phyloP scores from a whole-genome alignment of 2,113 vertebrate species.

The Sinocyclocheilus anophthalmus region DNA sequence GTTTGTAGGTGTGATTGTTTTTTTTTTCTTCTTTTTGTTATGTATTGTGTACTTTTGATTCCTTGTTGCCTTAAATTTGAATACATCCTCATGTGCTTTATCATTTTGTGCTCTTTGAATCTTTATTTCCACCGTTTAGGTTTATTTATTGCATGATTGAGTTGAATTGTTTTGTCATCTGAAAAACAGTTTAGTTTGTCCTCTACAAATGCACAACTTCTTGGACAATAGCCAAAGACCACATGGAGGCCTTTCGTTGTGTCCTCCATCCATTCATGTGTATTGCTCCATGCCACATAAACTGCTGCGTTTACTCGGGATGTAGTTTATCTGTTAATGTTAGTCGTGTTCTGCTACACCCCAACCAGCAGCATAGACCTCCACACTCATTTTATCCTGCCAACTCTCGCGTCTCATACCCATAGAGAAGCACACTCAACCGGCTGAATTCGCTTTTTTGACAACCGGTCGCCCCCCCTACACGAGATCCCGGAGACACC shows the following conservation, averaged over 20 bases:
- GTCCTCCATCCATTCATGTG: conserved; percentile 6
- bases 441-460: too few relatives aligned
- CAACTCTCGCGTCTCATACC: too few relatives aligned
- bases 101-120: conserved; percentile 63
- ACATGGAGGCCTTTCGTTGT: conserved; percentile 44
- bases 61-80: conserved; percentile 70
- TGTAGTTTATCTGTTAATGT: conserved; percentile 32
- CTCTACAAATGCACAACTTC: conserved; percentile 35
- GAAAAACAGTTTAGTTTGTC: conserved; percentile 16
- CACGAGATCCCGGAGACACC: too few relatives aligned
- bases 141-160: conserved; percentile 51
- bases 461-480: too few relatives aligned
- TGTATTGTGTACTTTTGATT: conserved; percentile 56
- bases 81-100: conserved; percentile 74
- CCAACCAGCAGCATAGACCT: too few relatives aligned
- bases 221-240: conserved; percentile 70
- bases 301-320: conserved; percentile 19
- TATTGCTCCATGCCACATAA: not conserved
- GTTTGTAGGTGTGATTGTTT: conserved; percentile 53
- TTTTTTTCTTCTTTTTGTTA: conserved; percentile 37
- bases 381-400: too few relatives aligned
- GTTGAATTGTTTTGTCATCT: conserved; percentile 3
- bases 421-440: too few relatives aligned
- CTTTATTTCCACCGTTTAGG: conserved; percentile 33
- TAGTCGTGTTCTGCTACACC: conserved; percentile 42